Conservation (phyloP, 23 tunicate species). For the Trididemnum miniatum region DNA sequence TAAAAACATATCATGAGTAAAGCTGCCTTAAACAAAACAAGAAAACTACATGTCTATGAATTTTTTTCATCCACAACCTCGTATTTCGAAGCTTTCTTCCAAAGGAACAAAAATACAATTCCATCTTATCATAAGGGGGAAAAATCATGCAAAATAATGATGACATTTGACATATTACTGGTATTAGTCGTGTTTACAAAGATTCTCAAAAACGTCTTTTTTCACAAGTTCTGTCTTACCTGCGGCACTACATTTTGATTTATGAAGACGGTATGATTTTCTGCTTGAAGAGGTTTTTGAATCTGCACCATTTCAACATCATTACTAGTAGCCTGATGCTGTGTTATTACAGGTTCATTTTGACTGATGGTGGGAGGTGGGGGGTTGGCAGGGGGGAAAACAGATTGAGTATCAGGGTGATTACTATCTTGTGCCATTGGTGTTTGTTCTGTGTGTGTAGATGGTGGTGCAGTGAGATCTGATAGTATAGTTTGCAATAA, state of each 20-base stretch:
- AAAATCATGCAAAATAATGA: no score
- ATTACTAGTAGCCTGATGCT: neutral
- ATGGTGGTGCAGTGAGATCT: neutral
- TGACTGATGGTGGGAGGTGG: neutral
- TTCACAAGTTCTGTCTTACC: no score
- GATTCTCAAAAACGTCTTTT: no score
- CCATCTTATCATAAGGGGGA: no score
- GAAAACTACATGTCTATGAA: no score
- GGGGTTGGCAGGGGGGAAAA: neutral
- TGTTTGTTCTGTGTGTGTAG: neutral
- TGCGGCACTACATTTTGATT: neutral
- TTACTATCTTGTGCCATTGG: neutral
- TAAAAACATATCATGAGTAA: no score
- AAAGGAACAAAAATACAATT: no score
- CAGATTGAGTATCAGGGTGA: neutral
- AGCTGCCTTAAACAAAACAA: no score
- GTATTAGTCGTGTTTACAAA: no score
- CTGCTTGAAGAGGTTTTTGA: neutral
- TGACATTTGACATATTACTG: no score
- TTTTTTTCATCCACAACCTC: no score
- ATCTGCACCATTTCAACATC: constrained; percentile 8
- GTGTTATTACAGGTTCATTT: neutral
- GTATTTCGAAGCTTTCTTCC: no score
- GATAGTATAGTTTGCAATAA: constrained; percentile 32
- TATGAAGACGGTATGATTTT: neutral